Base-by-base conservation (phyloP, 2,888 invertebrate genomes). In the Timandra comae region DNA sequence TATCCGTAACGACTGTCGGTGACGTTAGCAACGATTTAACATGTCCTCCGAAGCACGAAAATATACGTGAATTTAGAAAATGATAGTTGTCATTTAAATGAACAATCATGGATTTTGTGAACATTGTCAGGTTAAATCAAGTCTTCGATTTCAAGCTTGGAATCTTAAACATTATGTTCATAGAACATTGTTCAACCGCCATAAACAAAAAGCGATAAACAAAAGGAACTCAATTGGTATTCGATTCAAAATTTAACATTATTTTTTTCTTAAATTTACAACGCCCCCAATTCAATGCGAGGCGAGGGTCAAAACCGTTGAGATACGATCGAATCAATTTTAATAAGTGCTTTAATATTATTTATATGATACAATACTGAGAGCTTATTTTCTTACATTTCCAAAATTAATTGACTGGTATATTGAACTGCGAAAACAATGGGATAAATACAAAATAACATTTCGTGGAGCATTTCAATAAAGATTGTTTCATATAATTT, bases 241-340 rank as follows among this genome's bases (percentile, higher is more conserved):
- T 47, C 48, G 49, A 57, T 44, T 49, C 58, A 46, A 9, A 22
- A 9, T 8, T 62, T 66, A n/a, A 58, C 49, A 53, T 64, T 62
- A 68, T 67, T 54, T 56, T 72, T 70, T 67, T 59, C 56, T 63
- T 49, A 55, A 56, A 55, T 50, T 51, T 59, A 52, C 61, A 67
- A 70, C 66, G 72, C 71, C 71, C 65, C 56, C 52, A 59, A 63
- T 63, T 57, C 52, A 59, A 50, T 49, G 61, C 55, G 57, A 57
- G n/a, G n/a, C n/a, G n/a, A n/a, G 67, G 63, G 61, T 58, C 58
- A 57, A 60, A 57, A 55, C 61, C 55, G 54, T 52, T 48, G 43
- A 44, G 77, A 76, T 77, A 55, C 58, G 75, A 76, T 76, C 75
- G 59, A 53, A 45, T 60, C 58, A 56, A 57, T 65, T 58, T 62